Evolutionary conservation across 2,113 vertebrate genomes (phyloP).

Genomic region (Lamprotornis superbus): DNA sequence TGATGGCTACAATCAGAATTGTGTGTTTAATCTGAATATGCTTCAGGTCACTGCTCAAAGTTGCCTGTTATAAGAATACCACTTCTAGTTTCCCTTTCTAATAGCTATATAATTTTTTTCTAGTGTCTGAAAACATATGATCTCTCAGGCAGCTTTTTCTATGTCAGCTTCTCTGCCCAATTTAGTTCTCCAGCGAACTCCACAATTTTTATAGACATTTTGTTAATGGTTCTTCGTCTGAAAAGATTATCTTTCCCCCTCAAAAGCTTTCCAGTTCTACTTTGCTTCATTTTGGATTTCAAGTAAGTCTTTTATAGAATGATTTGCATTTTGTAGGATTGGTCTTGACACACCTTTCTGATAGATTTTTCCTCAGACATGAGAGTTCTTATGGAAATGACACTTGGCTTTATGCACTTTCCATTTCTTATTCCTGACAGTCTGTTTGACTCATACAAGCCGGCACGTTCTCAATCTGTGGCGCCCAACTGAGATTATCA

Average conservation of each 20-base stretch:
- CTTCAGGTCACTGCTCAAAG: neutral
- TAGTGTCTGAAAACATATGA: neutral
- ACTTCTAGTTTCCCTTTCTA: neutral
- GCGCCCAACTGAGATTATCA: conserved; percentile 26
- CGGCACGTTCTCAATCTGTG: neutral
- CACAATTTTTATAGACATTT: neutral
- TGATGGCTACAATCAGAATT: neutral
- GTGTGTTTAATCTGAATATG: neutral
- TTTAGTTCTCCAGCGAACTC: neutral
- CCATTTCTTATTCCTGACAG: conserved; percentile 30
- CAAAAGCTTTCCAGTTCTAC: conserved; percentile 1
- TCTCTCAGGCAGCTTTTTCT: neutral
- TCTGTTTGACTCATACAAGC: neutral
- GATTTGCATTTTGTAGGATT: conserved; percentile 37
- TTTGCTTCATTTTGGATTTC: neutral
- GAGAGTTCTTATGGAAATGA: conserved; percentile 38
- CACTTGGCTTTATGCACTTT: conserved; percentile 48
- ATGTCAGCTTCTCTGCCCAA: neutral
- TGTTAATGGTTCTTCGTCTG: neutral
- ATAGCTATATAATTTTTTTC: neutral
- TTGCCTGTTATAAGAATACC: neutral
- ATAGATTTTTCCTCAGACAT: conserved; percentile 20
- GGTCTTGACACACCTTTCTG: conserved; percentile 34
- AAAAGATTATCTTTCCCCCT: neutral
- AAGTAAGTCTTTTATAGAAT: neutral